phyloP scores from a whole-genome alignment of 1,140 invertebrate species.

The Drosophila bifasciata region DNA sequence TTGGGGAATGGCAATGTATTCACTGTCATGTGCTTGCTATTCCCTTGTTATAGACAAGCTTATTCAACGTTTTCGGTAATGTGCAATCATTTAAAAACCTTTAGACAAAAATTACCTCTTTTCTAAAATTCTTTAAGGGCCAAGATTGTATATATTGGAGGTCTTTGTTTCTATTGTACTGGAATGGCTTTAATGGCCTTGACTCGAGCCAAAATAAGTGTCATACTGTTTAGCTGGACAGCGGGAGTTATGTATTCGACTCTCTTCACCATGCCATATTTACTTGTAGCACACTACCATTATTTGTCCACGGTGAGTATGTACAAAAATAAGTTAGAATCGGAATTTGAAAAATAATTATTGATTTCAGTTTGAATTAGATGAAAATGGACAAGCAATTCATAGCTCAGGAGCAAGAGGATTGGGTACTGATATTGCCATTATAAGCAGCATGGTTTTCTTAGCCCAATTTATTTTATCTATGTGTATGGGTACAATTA shows the following conservation, averaged over 20 bases:
- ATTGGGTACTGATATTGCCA: conserved; percentile 96
- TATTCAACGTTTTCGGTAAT: conserved; percentile 92
- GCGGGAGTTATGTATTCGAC: conserved; percentile 99
- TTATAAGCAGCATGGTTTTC: conserved; percentile 97
- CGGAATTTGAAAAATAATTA: not conserved
- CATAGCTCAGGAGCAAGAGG: conserved; percentile 88
- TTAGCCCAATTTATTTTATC: conserved; percentile 96
- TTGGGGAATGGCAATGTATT: conserved; percentile 98
- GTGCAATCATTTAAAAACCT: not conserved
- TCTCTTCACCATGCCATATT: conserved; percentile 98
- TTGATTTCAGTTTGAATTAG: conserved; percentile 87
- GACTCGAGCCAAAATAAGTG: conserved; percentile 90
- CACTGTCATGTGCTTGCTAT: conserved; percentile 96
- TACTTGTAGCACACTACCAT: conserved; percentile 97
- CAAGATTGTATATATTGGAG: conserved; percentile 93
- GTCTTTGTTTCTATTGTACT: conserved; percentile 93
- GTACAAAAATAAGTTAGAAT: not conserved
- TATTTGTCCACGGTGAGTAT: conserved; percentile 91
- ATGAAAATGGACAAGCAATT: conserved; percentile 85
- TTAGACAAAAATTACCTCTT: not conserved
- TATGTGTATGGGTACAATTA: conserved; percentile 93
- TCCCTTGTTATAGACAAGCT: conserved; percentile 95
- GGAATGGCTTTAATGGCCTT: conserved; percentile 96
- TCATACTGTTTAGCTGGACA: conserved; percentile 94
- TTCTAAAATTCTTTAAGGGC: conserved; percentile 86